A percentile compares a stretch with the other conserved stretches of the same genome.
Conservation (phyloP, 2,888 invertebrate species). For the Dendrolimus houi region DNA sequence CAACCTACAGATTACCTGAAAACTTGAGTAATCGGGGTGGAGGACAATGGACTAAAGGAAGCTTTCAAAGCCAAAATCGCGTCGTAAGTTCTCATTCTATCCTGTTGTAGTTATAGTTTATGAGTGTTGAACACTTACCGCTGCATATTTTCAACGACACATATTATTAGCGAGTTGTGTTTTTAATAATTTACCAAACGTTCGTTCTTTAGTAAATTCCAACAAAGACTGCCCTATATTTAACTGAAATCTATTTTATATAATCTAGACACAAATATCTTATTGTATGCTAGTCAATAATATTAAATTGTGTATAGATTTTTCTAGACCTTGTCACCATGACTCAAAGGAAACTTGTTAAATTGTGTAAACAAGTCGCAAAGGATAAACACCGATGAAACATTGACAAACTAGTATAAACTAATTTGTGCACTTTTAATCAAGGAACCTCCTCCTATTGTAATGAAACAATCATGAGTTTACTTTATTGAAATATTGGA, state of each 20-base stretch:
- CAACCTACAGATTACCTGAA: too few species aligned
- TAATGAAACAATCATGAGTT: too few species aligned
- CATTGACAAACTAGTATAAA: too few species aligned
- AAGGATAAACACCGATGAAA: too few species aligned
- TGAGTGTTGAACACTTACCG: constrained; percentile 47
- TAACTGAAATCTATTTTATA: constrained; percentile 75
- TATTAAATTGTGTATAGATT: constrained; percentile 23
- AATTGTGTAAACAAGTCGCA: too few species aligned
- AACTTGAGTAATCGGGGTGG: too few species aligned
- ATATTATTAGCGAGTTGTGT: constrained; percentile 34
- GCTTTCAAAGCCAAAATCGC: background rate
- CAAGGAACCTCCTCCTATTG: too few species aligned
- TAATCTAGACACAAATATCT: constrained; percentile 68
- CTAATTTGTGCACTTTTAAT: too few species aligned
- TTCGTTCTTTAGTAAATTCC: constrained; percentile 66
- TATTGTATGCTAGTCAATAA: constrained; percentile 51
- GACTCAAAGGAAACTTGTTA: too few species aligned
- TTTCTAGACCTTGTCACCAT: constrained; percentile 27
- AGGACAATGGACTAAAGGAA: too few species aligned
- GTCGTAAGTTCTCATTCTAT: constrained; percentile 38
- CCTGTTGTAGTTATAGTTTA: constrained; percentile 43
- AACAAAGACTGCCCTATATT: constrained; percentile 75
- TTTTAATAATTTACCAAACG: constrained; percentile 56
- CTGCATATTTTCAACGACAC: constrained; percentile 35
- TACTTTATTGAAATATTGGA: too few species aligned